Base-by-base conservation (phyloP, 2,113 vertebrate species). In the Pagrus major region DNA sequence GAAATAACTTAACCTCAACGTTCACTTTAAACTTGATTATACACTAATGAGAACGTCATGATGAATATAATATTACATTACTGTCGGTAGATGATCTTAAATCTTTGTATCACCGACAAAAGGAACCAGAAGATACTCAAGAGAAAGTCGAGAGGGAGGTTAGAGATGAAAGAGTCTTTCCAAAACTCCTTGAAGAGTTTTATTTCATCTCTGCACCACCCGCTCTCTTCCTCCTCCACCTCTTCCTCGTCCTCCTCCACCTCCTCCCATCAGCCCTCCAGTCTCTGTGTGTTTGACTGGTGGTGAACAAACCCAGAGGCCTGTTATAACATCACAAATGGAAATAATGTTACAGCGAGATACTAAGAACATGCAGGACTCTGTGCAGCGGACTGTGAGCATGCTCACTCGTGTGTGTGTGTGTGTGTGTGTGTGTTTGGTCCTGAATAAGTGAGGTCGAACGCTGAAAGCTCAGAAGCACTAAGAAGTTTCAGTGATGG, bases 321-420 rank as follows among this genome's bases (percentile, higher is more conserved):
- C 7, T 64, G 71, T 46, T 47, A 65, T 41, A 47, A 65, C 52
- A 49, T 27, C 76, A 73, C 67, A 49, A 73, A 72, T 51, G 23
- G 2, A 58, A 29, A 73, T 69, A 73, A 82, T 23, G 67, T 55
- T 82, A 71, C 76, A 76, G 64, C 54, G 11, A 72, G 27, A n/a
- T n/a, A n/a, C n/a, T 29, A 3, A 29, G 69, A 52, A 41, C 46
- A 51, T 8, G 7, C 54, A 71, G 54, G 54, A 2, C 58, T 18
- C 11, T 6, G 70, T 65, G 63, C 49, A 75, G 65, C 41, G 39
- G 72, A 69, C 41, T 25, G 67, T 67, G 76, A 11, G 41, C 31
- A 41, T 61, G 16, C n/a, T 9, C 14, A 4, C 8, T 3, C 23
- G 21, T 55, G 59, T 37, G 46, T 15, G 21, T 70, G 35, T 49